phyloP scores from a whole-genome alignment of 2,888 invertebrate species.

The Neoascia interrupta region DNA sequence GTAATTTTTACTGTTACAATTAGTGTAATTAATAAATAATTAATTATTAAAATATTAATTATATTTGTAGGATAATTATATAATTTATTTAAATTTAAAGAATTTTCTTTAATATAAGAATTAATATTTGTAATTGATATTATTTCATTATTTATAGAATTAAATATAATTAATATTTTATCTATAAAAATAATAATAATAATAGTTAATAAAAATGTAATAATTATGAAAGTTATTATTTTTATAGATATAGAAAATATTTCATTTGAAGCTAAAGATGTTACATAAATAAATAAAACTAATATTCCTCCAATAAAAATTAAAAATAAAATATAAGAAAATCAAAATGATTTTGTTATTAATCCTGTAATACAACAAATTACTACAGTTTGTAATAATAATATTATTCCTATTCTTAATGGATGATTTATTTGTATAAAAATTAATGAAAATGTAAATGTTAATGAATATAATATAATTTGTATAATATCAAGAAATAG shows the following conservation, averaged over 20 bases:
- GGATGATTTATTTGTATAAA: too few species aligned
- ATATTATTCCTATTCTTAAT: slow-evolving; percentile 81
- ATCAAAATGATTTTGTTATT: slow-evolving; percentile 82
- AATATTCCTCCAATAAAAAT: slow-evolving; percentile 84
- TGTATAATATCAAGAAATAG: slow-evolving; percentile 83
- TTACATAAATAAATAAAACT: slow-evolving; percentile 84
- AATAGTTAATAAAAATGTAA: slow-evolving; percentile 72
- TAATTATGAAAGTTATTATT: slow-evolving; percentile 72
- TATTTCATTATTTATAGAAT: too few species aligned
- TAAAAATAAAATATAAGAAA: slow-evolving; percentile 83
- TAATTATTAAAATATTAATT: slow-evolving; percentile 81
- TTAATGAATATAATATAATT: too few species aligned
- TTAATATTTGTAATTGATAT: too few species aligned
- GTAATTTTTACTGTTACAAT: too few species aligned
- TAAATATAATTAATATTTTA: too few species aligned
- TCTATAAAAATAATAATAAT: slow-evolving; percentile 71
- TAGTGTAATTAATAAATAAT: too few species aligned
- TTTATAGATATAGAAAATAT: slow-evolving; percentile 80
- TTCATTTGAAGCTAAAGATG: slow-evolving; percentile 84
- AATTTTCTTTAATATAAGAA: too few species aligned
- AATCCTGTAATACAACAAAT: too few species aligned
- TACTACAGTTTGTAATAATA: slow-evolving; percentile 81
- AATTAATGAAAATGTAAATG: too few species aligned
- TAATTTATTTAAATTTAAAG: too few species aligned
- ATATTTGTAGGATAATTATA: slow-evolving; percentile 81